Conservation (phyloP, 1,140 invertebrate species). For the Dermatophagoides farinae region DNA sequence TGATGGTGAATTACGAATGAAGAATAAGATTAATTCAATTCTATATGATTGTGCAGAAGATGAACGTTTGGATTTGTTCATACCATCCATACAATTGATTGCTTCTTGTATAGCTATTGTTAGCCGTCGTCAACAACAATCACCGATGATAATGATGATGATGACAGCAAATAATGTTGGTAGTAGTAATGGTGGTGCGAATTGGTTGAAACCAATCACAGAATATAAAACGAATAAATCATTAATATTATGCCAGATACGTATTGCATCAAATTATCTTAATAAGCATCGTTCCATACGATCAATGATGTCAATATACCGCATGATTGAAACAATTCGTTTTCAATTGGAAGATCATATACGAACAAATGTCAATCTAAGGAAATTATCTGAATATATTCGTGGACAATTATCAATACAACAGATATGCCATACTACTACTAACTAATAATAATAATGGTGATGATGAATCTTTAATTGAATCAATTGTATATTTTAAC, state of each 20-base stretch:
- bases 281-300: no score
- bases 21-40: constrained; percentile 47
- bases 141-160: neutral
- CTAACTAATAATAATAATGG: no score
- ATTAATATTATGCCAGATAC: neutral
- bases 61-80: constrained; percentile 57
- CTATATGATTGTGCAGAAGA: constrained; percentile 66
- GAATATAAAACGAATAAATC: neutral
- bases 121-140: neutral
- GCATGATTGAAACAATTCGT: no score
- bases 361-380: no score
- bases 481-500: no score
- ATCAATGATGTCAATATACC: no score
- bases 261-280: neutral
- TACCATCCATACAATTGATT: constrained; percentile 27
- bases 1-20: constrained; percentile 21
- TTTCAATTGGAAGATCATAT: no score
- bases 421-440: no score
- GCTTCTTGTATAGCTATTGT: neutral
- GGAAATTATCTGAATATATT: no score
- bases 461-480: no score
- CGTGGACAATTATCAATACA: no score
- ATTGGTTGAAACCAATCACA: neutral
- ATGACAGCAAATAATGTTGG: neutral
- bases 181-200: neutral